phyloP scores from a whole-genome alignment of 1,140 invertebrate species.

The Leptoteleia sp. region DNA sequence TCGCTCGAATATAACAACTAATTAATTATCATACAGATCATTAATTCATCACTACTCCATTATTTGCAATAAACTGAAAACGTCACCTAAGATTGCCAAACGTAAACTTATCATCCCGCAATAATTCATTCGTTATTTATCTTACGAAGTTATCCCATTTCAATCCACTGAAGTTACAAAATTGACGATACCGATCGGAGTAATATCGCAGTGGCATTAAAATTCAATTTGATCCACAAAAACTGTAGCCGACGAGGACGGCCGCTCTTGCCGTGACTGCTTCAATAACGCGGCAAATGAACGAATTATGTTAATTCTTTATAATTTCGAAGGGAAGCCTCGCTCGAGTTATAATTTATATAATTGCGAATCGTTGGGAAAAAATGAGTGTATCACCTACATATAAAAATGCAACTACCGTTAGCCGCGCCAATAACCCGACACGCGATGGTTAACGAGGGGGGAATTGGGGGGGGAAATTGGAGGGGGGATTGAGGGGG shows the following conservation, averaged over 20 bases:
- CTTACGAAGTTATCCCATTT: too few relatives aligned
- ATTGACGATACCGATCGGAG: not conserved
- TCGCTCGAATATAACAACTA: too few relatives aligned
- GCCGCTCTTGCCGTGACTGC: conserved; percentile 8
- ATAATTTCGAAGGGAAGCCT: conserved; percentile 9
- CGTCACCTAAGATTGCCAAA: too few relatives aligned
- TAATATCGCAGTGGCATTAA: not conserved
- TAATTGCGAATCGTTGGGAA: conserved; percentile 18
- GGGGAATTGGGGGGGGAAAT: too few relatives aligned
- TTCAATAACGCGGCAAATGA: conserved; percentile 9
- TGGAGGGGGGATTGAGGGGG: too few relatives aligned
- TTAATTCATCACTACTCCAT: too few relatives aligned
- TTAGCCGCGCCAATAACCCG: conserved; percentile 49
- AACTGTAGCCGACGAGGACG: not conserved
- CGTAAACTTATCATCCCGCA: too few relatives aligned
- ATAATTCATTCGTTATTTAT: too few relatives aligned
- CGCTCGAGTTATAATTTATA: conserved; percentile 42
- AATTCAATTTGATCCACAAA: conserved; percentile 3
- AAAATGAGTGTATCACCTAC: conserved; percentile 15
- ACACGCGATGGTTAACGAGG: too few relatives aligned
- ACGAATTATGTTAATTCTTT: conserved; percentile 44
- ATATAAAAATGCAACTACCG: conserved; percentile 28
- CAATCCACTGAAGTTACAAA: too few relatives aligned
- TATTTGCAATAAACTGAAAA: too few relatives aligned
- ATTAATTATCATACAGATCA: too few relatives aligned